Evolutionary conservation across 2,888 invertebrate species (phyloP).

Genomic region (Subacronicta megacephala): DNA sequence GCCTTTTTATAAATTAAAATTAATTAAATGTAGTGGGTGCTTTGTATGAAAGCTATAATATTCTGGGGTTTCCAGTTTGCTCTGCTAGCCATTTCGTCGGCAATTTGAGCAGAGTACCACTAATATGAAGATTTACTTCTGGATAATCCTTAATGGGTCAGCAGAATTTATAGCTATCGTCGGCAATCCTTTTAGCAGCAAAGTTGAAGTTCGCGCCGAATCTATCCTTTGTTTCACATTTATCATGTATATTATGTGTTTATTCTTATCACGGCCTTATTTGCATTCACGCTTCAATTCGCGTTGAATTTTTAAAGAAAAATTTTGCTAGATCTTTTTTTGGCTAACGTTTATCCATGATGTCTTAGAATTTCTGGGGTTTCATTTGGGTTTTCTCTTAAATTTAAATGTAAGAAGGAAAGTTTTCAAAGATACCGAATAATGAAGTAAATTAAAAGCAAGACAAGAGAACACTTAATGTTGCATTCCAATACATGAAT

Average conservation of each 20-base stretch:
- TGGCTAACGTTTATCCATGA: constrained; percentile 12
- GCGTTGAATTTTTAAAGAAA: constrained; percentile 41
- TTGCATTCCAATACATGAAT: too few relatives aligned
- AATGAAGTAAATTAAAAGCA: too few relatives aligned
- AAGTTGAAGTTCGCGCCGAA: constrained; percentile 45
- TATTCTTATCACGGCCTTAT: constrained; percentile 54
- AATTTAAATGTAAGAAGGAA: too few relatives aligned
- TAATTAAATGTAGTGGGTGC: too few relatives aligned
- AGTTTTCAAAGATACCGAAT: too few relatives aligned
- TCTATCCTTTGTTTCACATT: constrained; percentile 39
- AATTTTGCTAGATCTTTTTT: constrained; percentile 28
- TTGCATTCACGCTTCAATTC: constrained; percentile 47
- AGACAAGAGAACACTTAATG: too few relatives aligned
- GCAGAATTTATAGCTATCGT: constrained; percentile 50
- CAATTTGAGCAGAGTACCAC: constrained; percentile 10
- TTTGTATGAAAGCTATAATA: too few relatives aligned
- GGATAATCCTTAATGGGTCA: constrained; percentile 44
- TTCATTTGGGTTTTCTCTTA: not conserved
- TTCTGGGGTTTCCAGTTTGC: constrained; percentile 1
- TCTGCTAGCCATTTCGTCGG: constrained; percentile 16
- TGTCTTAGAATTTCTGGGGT: not conserved
- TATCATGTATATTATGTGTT: constrained; percentile 49
- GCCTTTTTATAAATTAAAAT: too few relatives aligned
- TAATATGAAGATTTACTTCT: constrained; percentile 42
- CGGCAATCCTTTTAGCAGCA: constrained; percentile 49